Evolutionary conservation across 2,888 invertebrate species (phyloP).

Genomic region (Tetheella fluctuosa): DNA sequence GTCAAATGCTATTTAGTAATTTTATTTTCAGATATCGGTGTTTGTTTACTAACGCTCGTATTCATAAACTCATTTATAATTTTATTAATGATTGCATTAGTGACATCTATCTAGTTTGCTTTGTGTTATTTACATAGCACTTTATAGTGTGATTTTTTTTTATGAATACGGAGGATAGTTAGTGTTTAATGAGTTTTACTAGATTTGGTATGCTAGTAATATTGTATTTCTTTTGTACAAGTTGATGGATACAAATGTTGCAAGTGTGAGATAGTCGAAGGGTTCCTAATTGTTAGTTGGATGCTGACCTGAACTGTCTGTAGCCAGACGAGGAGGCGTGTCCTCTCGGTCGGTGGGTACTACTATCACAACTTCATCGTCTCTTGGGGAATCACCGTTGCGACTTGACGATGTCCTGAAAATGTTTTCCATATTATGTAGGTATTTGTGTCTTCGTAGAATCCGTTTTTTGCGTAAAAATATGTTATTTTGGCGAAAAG

Average conservation of each 20-base stretch:
- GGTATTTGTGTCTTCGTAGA: not conserved
- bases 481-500: too few species aligned
- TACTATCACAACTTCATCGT: constrained; percentile 78
- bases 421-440: constrained; percentile 30
- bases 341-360: constrained; percentile 78
- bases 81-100: not conserved
- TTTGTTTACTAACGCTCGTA: not conserved
- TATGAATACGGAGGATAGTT: not conserved
- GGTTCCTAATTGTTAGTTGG: not conserved
- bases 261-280: not conserved
- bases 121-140: not conserved
- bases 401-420: constrained; percentile 74
- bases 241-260: not conserved
- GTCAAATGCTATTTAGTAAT: too few species aligned
- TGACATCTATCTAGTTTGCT: not conserved
- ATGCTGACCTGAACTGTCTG: constrained; percentile 86
- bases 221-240: not conserved
- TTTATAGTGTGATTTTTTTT: not conserved
- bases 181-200: not conserved
- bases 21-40: too few species aligned
- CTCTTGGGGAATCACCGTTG: constrained; percentile 71
- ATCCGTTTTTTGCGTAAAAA: too few species aligned
- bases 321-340: constrained; percentile 83
- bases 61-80: not conserved
- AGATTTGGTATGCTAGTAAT: not conserved